These are phyloP conservation scores for Drosophila neonasuta DNA, from an alignment of 2,888 invertebrate species.

Conservation along the genomic window DNA sequence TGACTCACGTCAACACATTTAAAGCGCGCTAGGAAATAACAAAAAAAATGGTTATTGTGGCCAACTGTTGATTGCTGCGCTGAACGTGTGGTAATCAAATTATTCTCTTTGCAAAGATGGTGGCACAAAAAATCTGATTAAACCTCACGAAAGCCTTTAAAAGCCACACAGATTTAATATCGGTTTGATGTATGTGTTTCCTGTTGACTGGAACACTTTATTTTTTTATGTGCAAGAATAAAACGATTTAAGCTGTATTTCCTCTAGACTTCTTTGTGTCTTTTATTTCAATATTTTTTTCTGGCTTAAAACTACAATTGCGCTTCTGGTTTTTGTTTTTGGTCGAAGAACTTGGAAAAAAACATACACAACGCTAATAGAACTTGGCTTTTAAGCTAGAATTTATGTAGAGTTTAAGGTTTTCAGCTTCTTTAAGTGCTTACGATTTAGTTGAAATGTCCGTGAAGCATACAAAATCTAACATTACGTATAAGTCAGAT, in stretches of 20 bases:
- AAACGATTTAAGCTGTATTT: background rate
- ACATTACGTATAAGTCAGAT: no score
- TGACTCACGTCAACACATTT: conserved; percentile 36
- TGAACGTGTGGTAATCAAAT: conserved; percentile 33
- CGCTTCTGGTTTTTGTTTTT: background rate
- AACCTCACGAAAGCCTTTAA: background rate
- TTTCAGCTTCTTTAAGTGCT: no score
- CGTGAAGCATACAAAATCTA: no score
- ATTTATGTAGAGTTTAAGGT: no score
- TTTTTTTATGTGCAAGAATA: background rate
- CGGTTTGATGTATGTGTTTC: background rate
- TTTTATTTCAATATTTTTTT: background rate
- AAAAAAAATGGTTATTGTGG: background rate
- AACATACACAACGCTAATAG: background rate
- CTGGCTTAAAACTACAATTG: background rate
- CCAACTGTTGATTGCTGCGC: conserved; percentile 22
- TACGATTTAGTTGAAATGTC: no score
- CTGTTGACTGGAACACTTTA: background rate
- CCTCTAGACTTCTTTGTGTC: background rate
- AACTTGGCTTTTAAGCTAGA: no score
- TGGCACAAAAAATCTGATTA: background rate
- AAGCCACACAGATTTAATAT: background rate
- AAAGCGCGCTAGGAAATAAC: background rate
- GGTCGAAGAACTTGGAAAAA: background rate
- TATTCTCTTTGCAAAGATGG: conserved; percentile 6